Conservation (phyloP, 1,140 invertebrate genomes). For the Planococcus citri region DNA sequence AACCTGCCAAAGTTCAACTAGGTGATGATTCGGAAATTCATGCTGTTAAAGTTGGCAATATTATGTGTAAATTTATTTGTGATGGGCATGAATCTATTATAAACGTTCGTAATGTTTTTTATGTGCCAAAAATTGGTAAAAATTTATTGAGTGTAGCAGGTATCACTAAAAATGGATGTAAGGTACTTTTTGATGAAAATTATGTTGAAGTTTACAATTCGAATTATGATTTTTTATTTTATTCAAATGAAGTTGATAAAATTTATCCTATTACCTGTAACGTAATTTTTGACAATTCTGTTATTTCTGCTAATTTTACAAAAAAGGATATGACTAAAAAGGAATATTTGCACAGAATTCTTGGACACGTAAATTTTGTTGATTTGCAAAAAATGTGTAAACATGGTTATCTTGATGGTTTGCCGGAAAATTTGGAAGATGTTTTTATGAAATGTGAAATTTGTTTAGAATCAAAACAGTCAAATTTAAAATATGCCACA, state of each 20-base stretch:
- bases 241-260: no score
- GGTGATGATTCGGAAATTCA: not conserved
- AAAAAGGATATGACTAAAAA: slow-evolving; percentile 5
- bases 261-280: no score
- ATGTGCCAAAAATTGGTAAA: not conserved
- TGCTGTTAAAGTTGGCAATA: slow-evolving; percentile 5
- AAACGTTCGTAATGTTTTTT: not conserved
- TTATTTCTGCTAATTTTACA: not conserved
- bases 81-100: not conserved
- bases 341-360: slow-evolving; percentile 15
- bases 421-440: not conserved
- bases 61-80: not conserved
- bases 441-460: slow-evolving; percentile 21
- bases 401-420: not conserved
- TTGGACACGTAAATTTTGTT: slow-evolving; percentile 12
- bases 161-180: not conserved
- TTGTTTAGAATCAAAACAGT: slow-evolving; percentile 23
- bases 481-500: slow-evolving; percentile 21
- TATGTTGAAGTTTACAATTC: no score
- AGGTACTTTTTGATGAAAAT: not conserved
- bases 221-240: no score
- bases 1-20: not conserved
- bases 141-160: not conserved
- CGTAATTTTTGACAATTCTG: no score
- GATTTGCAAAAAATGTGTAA: not conserved